phyloP scores from a whole-genome alignment of 2,888 invertebrate species.

The Drosophila melanocephala region DNA sequence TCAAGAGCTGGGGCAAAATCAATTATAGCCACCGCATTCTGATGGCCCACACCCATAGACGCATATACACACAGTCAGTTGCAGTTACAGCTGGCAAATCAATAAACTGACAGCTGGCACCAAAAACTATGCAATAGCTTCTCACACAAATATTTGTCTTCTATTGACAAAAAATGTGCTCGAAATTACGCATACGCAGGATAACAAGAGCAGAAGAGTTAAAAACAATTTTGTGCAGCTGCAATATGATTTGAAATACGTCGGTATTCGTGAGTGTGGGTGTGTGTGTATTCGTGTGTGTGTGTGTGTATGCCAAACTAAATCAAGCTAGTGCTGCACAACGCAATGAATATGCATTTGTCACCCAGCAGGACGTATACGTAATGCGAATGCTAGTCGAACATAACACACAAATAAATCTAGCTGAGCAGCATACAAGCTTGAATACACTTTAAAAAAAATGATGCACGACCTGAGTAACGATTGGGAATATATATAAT shows the following conservation, averaged over 20 bases:
- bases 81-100: constrained; percentile 43
- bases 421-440: background rate
- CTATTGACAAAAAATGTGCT: constrained; percentile 42
- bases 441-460: constrained; percentile 2
- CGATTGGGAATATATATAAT: background rate
- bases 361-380: constrained; percentile 38
- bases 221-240: constrained; percentile 29
- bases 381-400: constrained; percentile 14
- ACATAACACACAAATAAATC: constrained; percentile 11
- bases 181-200: constrained; percentile 51
- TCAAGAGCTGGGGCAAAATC: constrained; percentile 40
- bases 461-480: background rate
- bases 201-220: background rate
- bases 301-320: background rate
- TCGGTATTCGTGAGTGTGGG: background rate
- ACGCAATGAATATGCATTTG: constrained; percentile 32
- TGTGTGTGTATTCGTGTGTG: background rate
- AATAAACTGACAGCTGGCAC: constrained; percentile 48
- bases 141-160: constrained; percentile 54
- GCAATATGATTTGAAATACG: constrained; percentile 22
- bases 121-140: constrained; percentile 26
- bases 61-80: background rate
- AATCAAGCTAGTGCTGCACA: constrained; percentile 14
- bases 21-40: constrained; percentile 36
- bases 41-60: background rate